Conservation (phyloP, 2,797 vertebrate genomes). For the Peromyscus melanophrys region DNA sequence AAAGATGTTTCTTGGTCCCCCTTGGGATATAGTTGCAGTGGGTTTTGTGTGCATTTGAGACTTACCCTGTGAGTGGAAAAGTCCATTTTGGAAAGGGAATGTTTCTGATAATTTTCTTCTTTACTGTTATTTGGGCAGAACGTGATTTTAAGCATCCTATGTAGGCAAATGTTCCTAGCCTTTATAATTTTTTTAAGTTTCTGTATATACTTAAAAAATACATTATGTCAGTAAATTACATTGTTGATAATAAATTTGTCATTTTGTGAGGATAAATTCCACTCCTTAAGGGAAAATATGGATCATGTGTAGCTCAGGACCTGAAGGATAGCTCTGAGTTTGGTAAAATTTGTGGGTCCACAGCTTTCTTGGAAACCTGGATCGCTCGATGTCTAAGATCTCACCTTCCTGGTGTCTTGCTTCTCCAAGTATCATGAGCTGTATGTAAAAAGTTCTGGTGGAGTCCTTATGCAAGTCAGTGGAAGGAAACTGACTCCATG, state of each 20-base stretch:
- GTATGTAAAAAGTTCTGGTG: too few species aligned
- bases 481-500: neutral
- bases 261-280: neutral
- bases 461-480: too few species aligned
- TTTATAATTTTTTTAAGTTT: constrained; percentile 22
- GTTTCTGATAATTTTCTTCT: neutral
- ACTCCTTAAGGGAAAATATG: neutral
- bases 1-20: neutral
- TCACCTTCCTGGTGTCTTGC: neutral
- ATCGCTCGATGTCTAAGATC: neutral
- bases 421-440: neutral
- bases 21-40: neutral
- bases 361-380: neutral
- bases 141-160: neutral
- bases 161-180: neutral
- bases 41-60: neutral
- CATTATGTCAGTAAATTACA: neutral
- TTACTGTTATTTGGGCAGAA: neutral
- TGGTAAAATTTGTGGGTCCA: neutral
- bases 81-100: neutral
- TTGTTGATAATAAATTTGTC: neutral
- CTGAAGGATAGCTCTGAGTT: neutral
- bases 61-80: neutral
- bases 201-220: neutral
- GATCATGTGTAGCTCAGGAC: neutral